phyloP scores from a whole-genome alignment of 2,797 vertebrate genomes.

The Syngnathus rostellatus region DNA sequence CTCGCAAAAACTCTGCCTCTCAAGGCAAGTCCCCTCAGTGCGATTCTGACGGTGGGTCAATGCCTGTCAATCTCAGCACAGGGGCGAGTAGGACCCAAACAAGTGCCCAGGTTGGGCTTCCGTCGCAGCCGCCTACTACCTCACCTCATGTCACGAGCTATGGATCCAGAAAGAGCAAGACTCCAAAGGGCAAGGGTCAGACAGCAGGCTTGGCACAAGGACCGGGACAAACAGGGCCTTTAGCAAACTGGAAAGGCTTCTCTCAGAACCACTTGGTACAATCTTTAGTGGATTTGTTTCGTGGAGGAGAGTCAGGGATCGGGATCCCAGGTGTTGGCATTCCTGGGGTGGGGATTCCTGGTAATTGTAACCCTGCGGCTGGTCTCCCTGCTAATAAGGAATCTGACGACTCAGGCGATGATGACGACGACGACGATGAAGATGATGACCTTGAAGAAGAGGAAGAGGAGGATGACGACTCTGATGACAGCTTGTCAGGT shows the following conservation, averaged over 20 bases:
- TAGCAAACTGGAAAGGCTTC: conserved; percentile 76
- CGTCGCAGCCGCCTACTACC: conserved; percentile 69
- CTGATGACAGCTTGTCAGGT: conserved; percentile 97
- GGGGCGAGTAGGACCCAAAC: conserved; percentile 76
- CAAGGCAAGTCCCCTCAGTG: conserved; percentile 74
- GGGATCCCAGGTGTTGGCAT: conserved; percentile 64
- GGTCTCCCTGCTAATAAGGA: conserved; percentile 88
- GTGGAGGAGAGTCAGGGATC: conserved; percentile 76
- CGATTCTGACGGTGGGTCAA: conserved; percentile 60
- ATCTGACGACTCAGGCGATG: conserved; percentile 93
- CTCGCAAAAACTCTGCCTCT: conserved; percentile 69
- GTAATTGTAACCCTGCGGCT: conserved; percentile 57
- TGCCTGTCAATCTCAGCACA: conserved; percentile 87
- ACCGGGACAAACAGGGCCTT: conserved; percentile 37
- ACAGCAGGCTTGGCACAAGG: conserved; percentile 40
- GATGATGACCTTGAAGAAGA: conserved; percentile 87
- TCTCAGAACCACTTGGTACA: conserved; percentile 81
- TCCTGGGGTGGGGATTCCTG: conserved; percentile 61
- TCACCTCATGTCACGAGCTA: conserved; percentile 76
- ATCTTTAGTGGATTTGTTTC: conserved; percentile 85
- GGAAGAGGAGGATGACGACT: conserved; percentile 89
- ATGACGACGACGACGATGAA: conserved; percentile 85
- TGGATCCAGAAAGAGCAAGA: conserved; percentile 85
- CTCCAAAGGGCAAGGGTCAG: conserved; percentile 63
- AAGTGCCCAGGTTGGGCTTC: conserved; percentile 54